Evolutionary conservation across 2,888 invertebrate genomes (phyloP).

Genomic region (Cryptus armator): DNA sequence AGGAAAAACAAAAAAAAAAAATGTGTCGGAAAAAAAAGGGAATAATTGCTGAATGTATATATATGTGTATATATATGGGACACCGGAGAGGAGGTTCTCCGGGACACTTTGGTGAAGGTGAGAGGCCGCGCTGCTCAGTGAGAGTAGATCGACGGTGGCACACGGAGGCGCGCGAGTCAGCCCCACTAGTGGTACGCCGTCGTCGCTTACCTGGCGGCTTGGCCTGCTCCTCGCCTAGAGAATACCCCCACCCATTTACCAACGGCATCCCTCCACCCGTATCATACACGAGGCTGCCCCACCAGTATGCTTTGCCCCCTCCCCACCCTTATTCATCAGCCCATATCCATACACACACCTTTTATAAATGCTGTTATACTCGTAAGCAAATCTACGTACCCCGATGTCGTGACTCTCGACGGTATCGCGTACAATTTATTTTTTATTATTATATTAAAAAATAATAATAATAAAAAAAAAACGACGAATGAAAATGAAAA

Average conservation of each 20-base stretch:
- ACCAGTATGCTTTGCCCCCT: constrained; percentile 71
- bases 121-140: constrained; percentile 54
- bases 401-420: constrained; percentile 51
- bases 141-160: constrained; percentile 70
- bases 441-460: constrained; percentile 52
- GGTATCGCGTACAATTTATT: constrained; percentile 21
- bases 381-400: constrained; percentile 59
- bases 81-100: constrained; percentile 34
- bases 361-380: constrained; percentile 1
- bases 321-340: constrained; percentile 57
- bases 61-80: constrained; percentile 25
- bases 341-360: constrained; percentile 34
- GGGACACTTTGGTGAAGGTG: constrained; percentile 31
- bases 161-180: constrained; percentile 82
- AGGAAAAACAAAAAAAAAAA: background rate
- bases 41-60: constrained; percentile 7
- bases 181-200: constrained; percentile 81
- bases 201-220: constrained; percentile 82
- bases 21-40: background rate
- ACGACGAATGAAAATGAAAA: too few species aligned
- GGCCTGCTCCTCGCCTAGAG: constrained; percentile 79
- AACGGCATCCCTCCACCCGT: constrained; percentile 79
- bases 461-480: background rate
- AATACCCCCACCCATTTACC: constrained; percentile 79
- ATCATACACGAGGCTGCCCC: constrained; percentile 80